These are phyloP conservation scores for Apis laboriosa DNA, from an alignment of 1,140 invertebrate genomes.

Conservation along the genomic window DNA sequence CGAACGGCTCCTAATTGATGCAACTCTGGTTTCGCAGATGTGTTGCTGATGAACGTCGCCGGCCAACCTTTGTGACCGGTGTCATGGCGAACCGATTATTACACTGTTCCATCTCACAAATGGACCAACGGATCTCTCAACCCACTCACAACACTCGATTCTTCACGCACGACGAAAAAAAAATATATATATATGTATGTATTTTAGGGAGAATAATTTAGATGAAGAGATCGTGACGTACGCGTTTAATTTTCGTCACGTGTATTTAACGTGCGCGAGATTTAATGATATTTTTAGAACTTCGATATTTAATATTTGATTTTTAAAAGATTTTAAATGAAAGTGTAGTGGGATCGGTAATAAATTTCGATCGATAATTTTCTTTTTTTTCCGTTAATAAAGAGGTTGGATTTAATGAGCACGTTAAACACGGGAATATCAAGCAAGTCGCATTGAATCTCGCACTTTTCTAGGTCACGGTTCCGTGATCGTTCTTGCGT, in stretches of 20 bases:
- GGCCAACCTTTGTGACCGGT: neutral
- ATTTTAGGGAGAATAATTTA: too few relatives aligned
- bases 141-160: neutral
- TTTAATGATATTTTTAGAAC: neutral
- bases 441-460: neutral
- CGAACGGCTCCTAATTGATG: slow-evolving; percentile 21
- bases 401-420: slow-evolving; percentile 3
- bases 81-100: neutral
- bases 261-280: too few relatives aligned
- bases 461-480: slow-evolving; percentile 36
- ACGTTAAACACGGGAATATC: neutral
- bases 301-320: neutral
- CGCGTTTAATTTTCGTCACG: too few relatives aligned
- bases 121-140: neutral
- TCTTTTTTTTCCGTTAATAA: neutral
- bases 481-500: neutral
- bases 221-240: too few relatives aligned
- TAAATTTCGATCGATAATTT: neutral
- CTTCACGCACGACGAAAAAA: too few relatives aligned
- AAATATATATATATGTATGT: too few relatives aligned
- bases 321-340: neutral
- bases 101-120: too few relatives aligned
- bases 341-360: neutral
- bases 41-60: neutral
- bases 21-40: neutral